Conservation (phyloP, 2,113 vertebrate species). For the Forbesichthys papilliferus region DNA sequence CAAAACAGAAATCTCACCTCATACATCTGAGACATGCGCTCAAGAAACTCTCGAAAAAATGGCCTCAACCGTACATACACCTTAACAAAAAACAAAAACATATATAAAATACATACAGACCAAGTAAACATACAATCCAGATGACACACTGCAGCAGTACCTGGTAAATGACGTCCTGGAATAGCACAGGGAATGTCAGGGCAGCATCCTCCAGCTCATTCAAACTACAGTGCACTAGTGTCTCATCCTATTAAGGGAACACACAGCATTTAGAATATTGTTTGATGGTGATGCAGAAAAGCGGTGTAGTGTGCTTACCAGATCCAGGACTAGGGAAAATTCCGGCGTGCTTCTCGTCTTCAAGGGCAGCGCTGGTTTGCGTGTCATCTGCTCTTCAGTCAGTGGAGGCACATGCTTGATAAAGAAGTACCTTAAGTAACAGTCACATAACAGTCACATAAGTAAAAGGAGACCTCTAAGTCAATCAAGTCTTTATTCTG, state of each 20-base stretch:
- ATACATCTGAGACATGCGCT: slow-evolving; percentile 98
- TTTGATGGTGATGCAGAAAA: neutral
- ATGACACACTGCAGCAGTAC: slow-evolving; percentile 65
- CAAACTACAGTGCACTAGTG: slow-evolving; percentile 97
- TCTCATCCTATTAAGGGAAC: slow-evolving; percentile 87
- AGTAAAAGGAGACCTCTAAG: neutral
- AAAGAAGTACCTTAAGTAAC: slow-evolving; percentile 88
- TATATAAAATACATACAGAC: neutral
- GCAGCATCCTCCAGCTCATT: slow-evolving; percentile 98
- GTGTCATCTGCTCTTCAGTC: slow-evolving; percentile 95
- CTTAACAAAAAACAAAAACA: slow-evolving; percentile 56
- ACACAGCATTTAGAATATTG: neutral
- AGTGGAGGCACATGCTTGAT: slow-evolving; percentile 98
- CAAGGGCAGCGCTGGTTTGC: slow-evolving; percentile 94
- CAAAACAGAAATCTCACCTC: slow-evolving; percentile 80
- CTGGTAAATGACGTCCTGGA: slow-evolving; percentile 99
- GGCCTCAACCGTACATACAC: slow-evolving; percentile 97
- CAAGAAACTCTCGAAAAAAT: slow-evolving; percentile 98
- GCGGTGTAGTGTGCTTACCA: slow-evolving; percentile 74
- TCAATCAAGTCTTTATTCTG: neutral
- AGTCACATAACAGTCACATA: neutral
- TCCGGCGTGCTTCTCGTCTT: slow-evolving; percentile 99
- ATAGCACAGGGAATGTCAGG: slow-evolving; percentile 97
- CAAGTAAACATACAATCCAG: neutral
- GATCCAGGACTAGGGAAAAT: slow-evolving; percentile 95